Evolutionary conservation across 2,888 invertebrate genomes (phyloP), one percentile per base, ranked within the genome.

Genomic region (Philopedon plagiatum): DNA sequence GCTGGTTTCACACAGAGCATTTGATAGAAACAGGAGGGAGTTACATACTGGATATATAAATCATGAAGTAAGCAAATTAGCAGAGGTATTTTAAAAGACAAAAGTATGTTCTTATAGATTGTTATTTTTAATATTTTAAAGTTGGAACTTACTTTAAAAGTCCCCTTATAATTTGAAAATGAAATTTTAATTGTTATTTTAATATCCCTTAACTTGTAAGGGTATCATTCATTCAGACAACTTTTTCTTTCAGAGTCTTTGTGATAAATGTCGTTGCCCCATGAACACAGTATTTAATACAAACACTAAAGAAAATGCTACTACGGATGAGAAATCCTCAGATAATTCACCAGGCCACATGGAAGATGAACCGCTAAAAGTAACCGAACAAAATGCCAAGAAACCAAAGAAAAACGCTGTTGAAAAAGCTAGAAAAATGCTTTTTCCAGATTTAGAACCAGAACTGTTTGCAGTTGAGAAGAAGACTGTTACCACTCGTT

Each of bases 1-100:
- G 1, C 77, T 78, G 46, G 79, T 81, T 8, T 76, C 78, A 19
- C 82, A 83, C 72, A 72, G 76, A 29, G 65, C 82, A 26, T 85
- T 84, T 83, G 74, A 76, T 15, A 78, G 84, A 49, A 74, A 74
- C 4, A 80, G 85, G 63, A 64, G 49, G 21, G 65, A 73, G 11
- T 11, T 64, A 15, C 73, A 73, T 44, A 37, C 68, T 41, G 73
- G 73, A 7, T 46, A 34, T 18, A 2, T 73, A 57, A 64, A 15
- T 54, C 34, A 39, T 23, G 23, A 32, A 19, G 64, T 64, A 29
- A 26, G 51, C 54, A 26, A 8, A 15, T n/a, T 9, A n/a, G n/a
- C n/a, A n/a, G n/a, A n/a, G n/a, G n/a, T n/a, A n/a, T n/a, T n/a
- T n/a, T n/a, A n/a, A n/a, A n/a, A n/a, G n/a, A n/a, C n/a, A n/a